Evolutionary conservation across 2,797 vertebrate genomes (phyloP).

Genomic region (Pelobates cultripes): DNA sequence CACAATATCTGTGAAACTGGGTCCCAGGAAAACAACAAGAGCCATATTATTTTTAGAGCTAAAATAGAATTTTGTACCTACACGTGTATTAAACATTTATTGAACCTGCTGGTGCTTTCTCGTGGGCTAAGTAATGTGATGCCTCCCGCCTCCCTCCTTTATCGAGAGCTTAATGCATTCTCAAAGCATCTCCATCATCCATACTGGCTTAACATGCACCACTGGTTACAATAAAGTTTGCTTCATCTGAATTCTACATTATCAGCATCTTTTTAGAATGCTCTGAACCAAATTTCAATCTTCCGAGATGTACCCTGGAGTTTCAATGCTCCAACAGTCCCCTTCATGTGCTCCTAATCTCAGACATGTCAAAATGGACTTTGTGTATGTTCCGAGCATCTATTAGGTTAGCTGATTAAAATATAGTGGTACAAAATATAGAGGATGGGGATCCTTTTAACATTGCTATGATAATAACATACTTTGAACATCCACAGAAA

Average conservation of each 20-base stretch:
- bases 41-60: background rate
- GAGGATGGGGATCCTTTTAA: background rate
- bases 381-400: background rate
- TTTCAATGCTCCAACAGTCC: background rate
- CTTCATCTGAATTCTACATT: conserved; percentile 2
- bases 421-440: background rate
- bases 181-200: background rate
- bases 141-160: background rate
- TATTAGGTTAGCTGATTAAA: background rate
- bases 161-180: background rate
- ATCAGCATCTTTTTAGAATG: conserved; percentile 3
- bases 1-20: background rate
- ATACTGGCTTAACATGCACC: conserved; percentile 5
- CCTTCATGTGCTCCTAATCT: background rate
- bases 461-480: background rate
- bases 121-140: background rate
- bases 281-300: conserved; percentile 6
- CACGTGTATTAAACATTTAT: conserved; percentile 5
- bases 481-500: too few species aligned
- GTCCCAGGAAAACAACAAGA: background rate
- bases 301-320: background rate
- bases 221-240: background rate
- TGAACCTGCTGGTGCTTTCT: background rate
- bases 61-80: background rate
- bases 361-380: conserved; percentile 5